These are phyloP conservation scores for Danio aesculapii DNA, from an alignment of 2,797 vertebrate species.

Conservation along the genomic window DNA sequence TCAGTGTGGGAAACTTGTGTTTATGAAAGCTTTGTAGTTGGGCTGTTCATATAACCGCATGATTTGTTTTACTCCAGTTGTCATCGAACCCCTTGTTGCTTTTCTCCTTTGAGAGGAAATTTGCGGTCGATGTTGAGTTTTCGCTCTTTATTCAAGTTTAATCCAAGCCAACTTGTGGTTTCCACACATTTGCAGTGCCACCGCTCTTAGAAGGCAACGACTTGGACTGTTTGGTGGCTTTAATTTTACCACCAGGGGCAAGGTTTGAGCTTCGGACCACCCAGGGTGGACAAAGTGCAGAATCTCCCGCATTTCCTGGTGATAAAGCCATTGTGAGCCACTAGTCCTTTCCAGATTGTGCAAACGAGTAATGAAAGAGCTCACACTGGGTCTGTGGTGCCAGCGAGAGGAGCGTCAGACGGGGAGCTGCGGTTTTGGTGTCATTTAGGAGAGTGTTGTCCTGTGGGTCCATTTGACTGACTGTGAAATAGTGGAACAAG, in stretches of 20 bases:
- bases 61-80: conserved; percentile 32
- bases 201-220: conserved; percentile 18
- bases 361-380: conserved; percentile 38
- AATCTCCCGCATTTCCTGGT: conserved; percentile 49
- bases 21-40: conserved; percentile 55
- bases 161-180: conserved; percentile 14
- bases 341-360: conserved; percentile 46
- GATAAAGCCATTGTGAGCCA: conserved; percentile 55
- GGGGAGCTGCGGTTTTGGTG: conserved; percentile 7
- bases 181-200: neutral
- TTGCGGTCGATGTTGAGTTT: neutral
- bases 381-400: conserved; percentile 44
- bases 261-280: conserved; percentile 50
- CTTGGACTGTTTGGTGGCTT: conserved; percentile 8
- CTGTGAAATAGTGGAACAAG: conserved; percentile 6
- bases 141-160: neutral
- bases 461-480: neutral
- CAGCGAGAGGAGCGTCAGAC: conserved; percentile 12
- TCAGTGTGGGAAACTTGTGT: conserved; percentile 74
- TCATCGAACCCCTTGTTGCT: neutral
- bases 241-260: conserved; percentile 36
- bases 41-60: conserved; percentile 63
- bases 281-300: conserved; percentile 53
- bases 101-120: neutral
- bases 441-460: conserved; percentile 16